Evolutionary conservation across 2,113 vertebrate species (phyloP), one percentile per base, ranked within the genome.

Genomic region (Thryonomys swinderianus): DNA sequence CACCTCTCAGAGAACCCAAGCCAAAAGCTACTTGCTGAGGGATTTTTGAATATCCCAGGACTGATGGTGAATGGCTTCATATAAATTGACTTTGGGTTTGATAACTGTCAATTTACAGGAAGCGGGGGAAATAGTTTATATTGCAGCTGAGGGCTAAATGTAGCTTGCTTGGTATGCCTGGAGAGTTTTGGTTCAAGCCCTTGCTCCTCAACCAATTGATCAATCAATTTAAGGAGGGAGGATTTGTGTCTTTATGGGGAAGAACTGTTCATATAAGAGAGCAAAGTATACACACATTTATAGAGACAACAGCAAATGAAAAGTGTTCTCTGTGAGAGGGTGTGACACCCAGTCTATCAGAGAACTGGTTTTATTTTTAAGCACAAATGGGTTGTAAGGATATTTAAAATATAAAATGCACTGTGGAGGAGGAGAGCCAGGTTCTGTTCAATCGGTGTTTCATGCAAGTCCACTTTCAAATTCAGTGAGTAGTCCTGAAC

Each of bases 391-490:
- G 0, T 84, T 61, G 1, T 42, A 37, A 93, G 32, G 27, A 23
- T n/a, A 85, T 86, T 96, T 90, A 25, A 91, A 96, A 71, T 85
- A 59, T 37, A 40, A 61, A 91, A 61, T 88, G 13, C 1, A 80
- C 9, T 7, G 66, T 25, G 18, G 66, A 57, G 18, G 42, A 12
- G 83, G 34, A 16, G 27, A 42, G 8, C 10, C 45, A 4, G 8
- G 9, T 25, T 85, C 30, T 61, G 4, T 53, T 85, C 62, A 53
- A 53, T 32, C 73, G 30, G 6, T 53, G 88, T 93, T 45, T 4
- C 37, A 3, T 48, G 37, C 25, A 94, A 73, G 18, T 17, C 3
- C 12, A 23, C 76, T 62, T 93, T 81, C 73, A 93, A 71, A 71
- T 85, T 74, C 48, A 87, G 14, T 11, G n/a, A 73, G 11, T 4